phyloP scores from a whole-genome alignment of 2,797 vertebrate species.

The Manis pentadactyla region DNA sequence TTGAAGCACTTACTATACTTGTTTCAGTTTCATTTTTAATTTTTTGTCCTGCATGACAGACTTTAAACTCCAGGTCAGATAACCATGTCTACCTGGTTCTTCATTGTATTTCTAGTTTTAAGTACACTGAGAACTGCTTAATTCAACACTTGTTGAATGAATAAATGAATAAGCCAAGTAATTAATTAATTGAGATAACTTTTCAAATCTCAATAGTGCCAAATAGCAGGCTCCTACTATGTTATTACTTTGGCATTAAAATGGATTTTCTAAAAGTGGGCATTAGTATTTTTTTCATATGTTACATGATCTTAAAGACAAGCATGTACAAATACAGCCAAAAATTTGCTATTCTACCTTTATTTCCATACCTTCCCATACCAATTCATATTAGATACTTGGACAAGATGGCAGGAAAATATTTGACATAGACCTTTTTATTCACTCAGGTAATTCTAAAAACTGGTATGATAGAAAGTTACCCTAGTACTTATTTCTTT shows the following conservation, averaged over 20 bases:
- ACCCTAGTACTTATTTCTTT: neutral
- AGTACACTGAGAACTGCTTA: neutral
- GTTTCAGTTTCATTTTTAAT: neutral
- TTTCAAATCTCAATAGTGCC: neutral
- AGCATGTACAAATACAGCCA: neutral
- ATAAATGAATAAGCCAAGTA: neutral
- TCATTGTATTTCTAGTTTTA: slow-evolving; percentile 7
- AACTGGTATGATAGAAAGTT: neutral
- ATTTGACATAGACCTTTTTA: slow-evolving; percentile 17
- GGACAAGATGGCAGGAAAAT: neutral
- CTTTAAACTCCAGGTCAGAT: neutral
- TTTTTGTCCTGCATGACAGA: neutral
- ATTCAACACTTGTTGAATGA: neutral
- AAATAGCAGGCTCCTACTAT: neutral
- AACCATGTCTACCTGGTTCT: neutral
- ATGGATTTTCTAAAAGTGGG: neutral
- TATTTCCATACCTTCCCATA: neutral
- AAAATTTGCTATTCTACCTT: neutral
- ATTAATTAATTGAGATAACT: neutral
- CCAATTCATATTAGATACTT: neutral
- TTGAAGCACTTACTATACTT: neutral
- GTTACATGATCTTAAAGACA: slow-evolving; percentile 34
- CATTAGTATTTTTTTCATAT: slow-evolving; percentile 6
- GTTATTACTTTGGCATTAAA: neutral
- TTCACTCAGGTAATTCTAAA: slow-evolving; percentile 39